Base-by-base conservation (phyloP, 2,797 vertebrate species). In the Gephyroberyx darwinii region DNA sequence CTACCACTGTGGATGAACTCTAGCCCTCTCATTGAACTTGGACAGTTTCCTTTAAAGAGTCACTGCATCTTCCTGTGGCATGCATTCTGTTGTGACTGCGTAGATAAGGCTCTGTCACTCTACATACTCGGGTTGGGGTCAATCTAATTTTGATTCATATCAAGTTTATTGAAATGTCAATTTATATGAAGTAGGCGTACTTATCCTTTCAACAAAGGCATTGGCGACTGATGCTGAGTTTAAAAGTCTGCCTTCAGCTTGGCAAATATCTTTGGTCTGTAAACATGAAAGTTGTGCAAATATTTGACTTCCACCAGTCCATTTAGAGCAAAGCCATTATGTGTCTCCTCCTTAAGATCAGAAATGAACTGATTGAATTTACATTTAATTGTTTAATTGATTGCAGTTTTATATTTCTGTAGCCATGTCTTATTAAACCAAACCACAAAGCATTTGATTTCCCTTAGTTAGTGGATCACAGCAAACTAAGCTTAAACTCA, bases 1-100 rank as follows among this genome's bases (percentile, higher is more conserved):
- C 62, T 50, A 22, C 64, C 65, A 74, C 61, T 37, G 48, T 19
- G 55, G 51, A 71, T 71, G 71, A 78, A 74, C 71, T 80, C 82
- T 35, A 66, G 67, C 54, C 58, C 70, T 69, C 8, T n/a, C 30
- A 20, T 54, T 81, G 74, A 71, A 70, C 74, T 52, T 55, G 48
- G 30, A 63, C 63, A 22, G 43, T 80, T 84, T 84, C 72, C 72
- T 79, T 76, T 39, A 76, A 78, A 77, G 69, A 33, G 22, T 39
- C 56, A 55, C 51, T 65, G 39, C 59, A 65, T 66, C 20, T 75
- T 86, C 64, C 59, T 80, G 45, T 51, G 19, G 39, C 59, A 13
- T 33, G 59, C 37, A 35, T 59, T 56, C 33, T 61, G 6, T 66
- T 77, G 71, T 33, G 55, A 76, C 69, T 51, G 53, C 51, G 22